A percentile compares a stretch with the other conserved stretches of the same genome.
Conservation (phyloP, 2,888 invertebrate species). For the Digitonthophagus gazella region DNA sequence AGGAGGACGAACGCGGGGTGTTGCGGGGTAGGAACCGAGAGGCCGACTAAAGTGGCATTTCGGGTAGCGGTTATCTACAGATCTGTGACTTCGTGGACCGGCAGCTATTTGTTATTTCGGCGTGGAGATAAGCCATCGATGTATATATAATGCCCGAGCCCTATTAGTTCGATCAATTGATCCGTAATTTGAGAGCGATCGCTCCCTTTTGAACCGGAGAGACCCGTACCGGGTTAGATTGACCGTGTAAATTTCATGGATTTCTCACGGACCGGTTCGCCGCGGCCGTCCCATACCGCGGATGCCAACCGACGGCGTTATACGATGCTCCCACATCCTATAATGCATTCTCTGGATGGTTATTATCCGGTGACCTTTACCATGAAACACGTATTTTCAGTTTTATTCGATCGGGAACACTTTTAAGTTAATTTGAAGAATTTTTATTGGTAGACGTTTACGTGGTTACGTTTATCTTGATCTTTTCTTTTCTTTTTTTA, state of each 20-base stretch:
- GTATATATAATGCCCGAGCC: constrained; percentile 38
- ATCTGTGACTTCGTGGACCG: constrained; percentile 38
- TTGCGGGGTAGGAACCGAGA: constrained; percentile 7
- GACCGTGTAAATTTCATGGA: constrained; percentile 17
- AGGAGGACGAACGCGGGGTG: constrained; percentile 36
- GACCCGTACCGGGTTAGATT: background rate
- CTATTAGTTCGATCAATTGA: constrained; percentile 49
- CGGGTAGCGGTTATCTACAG: constrained; percentile 44
- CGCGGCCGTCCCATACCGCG: constrained; percentile 10
- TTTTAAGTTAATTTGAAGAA: background rate
- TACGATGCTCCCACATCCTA: background rate
- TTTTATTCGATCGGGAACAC: background rate
- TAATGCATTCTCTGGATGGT: background rate
- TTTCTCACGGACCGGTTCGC: constrained; percentile 7
- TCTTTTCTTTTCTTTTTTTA: too few species aligned
- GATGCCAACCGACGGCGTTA: background rate
- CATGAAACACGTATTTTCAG: background rate
- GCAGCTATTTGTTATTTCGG: constrained; percentile 51
- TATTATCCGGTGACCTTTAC: background rate
- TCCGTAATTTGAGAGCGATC: constrained; percentile 46
- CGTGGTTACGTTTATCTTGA: too few species aligned
- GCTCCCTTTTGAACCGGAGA: background rate
- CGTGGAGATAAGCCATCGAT: constrained; percentile 44
- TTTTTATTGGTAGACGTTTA: background rate
- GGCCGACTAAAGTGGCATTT: constrained; percentile 45